phyloP scores from a whole-genome alignment of 2,113 vertebrate genomes.

The Ceyx cyanopectus region DNA sequence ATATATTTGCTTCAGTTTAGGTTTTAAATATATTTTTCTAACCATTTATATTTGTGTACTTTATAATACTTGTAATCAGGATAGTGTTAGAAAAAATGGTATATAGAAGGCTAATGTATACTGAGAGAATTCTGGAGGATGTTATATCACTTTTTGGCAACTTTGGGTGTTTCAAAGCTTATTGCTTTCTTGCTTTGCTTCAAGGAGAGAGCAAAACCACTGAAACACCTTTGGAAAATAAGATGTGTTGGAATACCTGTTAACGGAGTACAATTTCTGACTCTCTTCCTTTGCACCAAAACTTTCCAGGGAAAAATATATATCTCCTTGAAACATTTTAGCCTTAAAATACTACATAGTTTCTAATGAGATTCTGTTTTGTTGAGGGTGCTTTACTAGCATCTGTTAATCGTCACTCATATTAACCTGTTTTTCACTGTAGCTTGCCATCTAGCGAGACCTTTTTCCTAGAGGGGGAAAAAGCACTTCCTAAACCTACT shows the following conservation, averaged over 20 bases:
- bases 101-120: neutral
- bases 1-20: neutral
- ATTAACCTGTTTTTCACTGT: neutral
- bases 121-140: neutral
- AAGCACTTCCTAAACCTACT: neutral
- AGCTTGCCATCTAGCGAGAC: neutral
- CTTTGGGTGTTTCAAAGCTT: neutral
- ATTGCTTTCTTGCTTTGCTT: neutral
- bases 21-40: neutral
- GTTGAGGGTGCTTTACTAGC: neutral
- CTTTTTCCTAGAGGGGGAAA: neutral
- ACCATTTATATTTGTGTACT: neutral
- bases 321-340: neutral
- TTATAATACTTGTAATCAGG: neutral
- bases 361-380: neutral
- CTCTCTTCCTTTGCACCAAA: neutral
- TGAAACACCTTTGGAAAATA: neutral
- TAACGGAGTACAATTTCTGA: neutral
- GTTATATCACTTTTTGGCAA: neutral
- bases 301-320: neutral
- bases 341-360: neutral
- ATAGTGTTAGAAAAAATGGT: neutral
- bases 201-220: neutral
- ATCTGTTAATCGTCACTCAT: neutral
- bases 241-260: neutral